Conservation (phyloP, 2,888 invertebrate species). For the Calliphora vomitoria region DNA sequence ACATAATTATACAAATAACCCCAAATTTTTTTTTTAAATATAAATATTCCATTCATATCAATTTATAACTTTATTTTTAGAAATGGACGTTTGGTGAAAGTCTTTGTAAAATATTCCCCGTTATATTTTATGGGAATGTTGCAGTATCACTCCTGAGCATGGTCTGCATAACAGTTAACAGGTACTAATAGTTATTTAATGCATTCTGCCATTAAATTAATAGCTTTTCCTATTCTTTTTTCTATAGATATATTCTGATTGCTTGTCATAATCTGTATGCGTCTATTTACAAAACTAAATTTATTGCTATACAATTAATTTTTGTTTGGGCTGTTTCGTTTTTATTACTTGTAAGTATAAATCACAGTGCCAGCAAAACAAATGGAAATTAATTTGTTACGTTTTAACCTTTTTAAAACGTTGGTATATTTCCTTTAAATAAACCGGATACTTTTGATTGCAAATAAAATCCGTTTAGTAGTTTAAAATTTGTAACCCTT, state of each 20-base stretch:
- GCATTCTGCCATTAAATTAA: not conserved
- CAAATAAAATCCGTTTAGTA: too few relatives aligned
- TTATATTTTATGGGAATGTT: constrained; percentile 95
- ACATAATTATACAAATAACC: too few relatives aligned
- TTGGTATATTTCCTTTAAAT: too few relatives aligned
- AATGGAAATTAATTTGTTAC: too few relatives aligned
- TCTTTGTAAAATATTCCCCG: constrained; percentile 93
- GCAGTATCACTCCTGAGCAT: constrained; percentile 94
- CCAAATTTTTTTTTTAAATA: too few relatives aligned
- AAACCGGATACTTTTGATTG: too few relatives aligned
- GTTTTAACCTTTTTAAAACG: too few relatives aligned
- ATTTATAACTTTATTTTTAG: constrained; percentile 74
- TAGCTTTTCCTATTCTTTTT: constrained; percentile 1
- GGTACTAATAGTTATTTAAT: constrained; percentile 85
- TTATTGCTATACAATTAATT: constrained; percentile 91
- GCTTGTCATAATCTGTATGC: constrained; percentile 92
- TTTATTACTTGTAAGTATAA: constrained; percentile 87
- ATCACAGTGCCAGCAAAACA: not conserved
- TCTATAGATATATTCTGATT: constrained; percentile 91
- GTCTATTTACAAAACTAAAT: constrained; percentile 89
- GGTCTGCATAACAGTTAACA: constrained; percentile 95
- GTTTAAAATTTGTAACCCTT: too few relatives aligned
- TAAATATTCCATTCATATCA: not conserved
- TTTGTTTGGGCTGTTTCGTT: constrained; percentile 92
- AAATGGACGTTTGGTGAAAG: constrained; percentile 92